Evolutionary conservation across 2,888 invertebrate genomes (phyloP).

Genomic region (Meteorus colon): DNA sequence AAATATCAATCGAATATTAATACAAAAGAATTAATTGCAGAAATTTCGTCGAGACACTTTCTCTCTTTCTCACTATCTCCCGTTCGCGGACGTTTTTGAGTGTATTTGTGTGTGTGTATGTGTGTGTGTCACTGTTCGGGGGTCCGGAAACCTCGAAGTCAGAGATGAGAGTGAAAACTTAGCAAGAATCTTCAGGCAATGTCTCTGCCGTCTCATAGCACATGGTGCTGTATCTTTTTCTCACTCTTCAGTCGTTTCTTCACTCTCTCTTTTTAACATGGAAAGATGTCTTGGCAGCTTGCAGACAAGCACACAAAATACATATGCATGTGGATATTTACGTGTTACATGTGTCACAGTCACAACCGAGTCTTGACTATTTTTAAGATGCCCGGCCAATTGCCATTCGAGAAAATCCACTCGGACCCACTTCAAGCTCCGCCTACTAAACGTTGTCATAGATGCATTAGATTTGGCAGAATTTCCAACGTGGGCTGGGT

Average conservation of each 20-base stretch:
- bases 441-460: constrained; percentile 60
- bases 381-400: constrained; percentile 67
- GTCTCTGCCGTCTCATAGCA: constrained; percentile 55
- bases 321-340: constrained; percentile 56
- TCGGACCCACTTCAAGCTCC: constrained; percentile 58
- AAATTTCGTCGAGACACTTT: not conserved
- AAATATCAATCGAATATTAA: not conserved
- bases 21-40: not conserved
- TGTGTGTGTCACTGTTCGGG: constrained; percentile 34
- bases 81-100: not conserved
- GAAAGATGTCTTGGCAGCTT: constrained; percentile 29
- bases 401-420: constrained; percentile 58
- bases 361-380: constrained; percentile 68
- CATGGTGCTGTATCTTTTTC: constrained; percentile 51
- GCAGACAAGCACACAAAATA: not conserved
- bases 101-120: not conserved
- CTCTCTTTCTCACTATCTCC: not conserved
- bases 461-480: constrained; percentile 58
- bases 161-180: constrained; percentile 67
- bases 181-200: constrained; percentile 55
- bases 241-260: constrained; percentile 29
- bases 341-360: constrained; percentile 58
- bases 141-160: constrained; percentile 63
- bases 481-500: constrained; percentile 63
- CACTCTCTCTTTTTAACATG: constrained; percentile 29